These are phyloP conservation scores for Formica selysi DNA, from an alignment of 1,140 invertebrate genomes.

Conservation along the genomic window DNA sequence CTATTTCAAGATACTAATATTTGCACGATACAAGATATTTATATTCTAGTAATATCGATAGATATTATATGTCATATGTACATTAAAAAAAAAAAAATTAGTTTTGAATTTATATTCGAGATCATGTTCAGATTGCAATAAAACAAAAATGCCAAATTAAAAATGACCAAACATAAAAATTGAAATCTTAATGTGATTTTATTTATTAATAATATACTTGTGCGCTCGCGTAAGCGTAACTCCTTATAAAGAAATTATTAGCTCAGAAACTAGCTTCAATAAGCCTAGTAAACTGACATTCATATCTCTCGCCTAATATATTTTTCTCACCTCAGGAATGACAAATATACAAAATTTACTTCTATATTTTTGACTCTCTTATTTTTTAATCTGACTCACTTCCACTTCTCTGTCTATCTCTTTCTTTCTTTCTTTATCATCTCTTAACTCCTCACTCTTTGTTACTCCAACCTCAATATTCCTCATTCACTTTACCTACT, in stretches of 20 bases:
- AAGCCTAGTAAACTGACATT: slow-evolving; percentile 45
- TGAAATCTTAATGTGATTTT: background rate
- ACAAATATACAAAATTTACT: slow-evolving; percentile 67
- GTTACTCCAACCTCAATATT: slow-evolving; percentile 28
- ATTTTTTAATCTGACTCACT: slow-evolving; percentile 47
- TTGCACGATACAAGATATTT: background rate
- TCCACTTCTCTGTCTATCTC: slow-evolving; percentile 16
- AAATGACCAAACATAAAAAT: background rate
- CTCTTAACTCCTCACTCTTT: slow-evolving; percentile 17
- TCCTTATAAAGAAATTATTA: slow-evolving; percentile 69
- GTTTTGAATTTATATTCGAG: background rate
- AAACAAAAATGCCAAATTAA: background rate
- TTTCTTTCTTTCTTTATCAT: background rate
- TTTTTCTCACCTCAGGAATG: slow-evolving; percentile 53
- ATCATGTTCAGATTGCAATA: background rate
- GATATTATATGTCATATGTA: background rate
- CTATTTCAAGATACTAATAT: background rate
- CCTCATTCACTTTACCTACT: slow-evolving; percentile 37
- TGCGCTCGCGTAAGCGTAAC: background rate
- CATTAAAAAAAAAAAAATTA: background rate
- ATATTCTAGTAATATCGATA: background rate
- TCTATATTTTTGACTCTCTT: slow-evolving; percentile 47
- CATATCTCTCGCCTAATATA: slow-evolving; percentile 70
- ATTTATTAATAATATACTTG: background rate
- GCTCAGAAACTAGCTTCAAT: slow-evolving; percentile 67